Percentiles rank a stretch among this genome's conserved stretches.
Conservation (phyloP, 2,888 invertebrate genomes). For the Drosophila rubida region DNA sequence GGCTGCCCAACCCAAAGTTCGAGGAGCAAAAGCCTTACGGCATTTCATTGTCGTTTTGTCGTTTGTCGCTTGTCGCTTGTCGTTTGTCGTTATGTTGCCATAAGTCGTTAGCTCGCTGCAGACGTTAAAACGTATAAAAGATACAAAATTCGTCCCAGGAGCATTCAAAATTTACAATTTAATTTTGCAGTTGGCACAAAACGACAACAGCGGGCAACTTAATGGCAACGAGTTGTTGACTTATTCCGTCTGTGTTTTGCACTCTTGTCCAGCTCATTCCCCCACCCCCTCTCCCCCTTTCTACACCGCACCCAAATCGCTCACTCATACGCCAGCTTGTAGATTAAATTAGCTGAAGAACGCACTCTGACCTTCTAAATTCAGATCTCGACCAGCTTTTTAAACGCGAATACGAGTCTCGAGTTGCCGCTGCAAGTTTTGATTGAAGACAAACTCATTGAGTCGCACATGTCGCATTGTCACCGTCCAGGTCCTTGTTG, state of each 20-base stretch:
- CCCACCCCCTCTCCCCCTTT: neutral
- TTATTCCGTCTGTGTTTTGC: conserved; percentile 50
- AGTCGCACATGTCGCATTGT: conserved; percentile 64
- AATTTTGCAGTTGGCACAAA: conserved; percentile 65
- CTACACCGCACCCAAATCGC: too few species aligned
- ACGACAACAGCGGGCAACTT: conserved; percentile 23
- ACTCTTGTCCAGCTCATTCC: conserved; percentile 36
- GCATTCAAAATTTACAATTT: conserved; percentile 77
- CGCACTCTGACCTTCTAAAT: conserved; percentile 51
- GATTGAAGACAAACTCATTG: conserved; percentile 59
- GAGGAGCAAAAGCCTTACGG: conserved; percentile 1
- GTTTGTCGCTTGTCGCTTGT: conserved; percentile 2
- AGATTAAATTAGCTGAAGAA: conserved; percentile 57
- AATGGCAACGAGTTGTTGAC: conserved; percentile 43
- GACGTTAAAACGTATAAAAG: conserved; percentile 67
- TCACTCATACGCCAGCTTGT: conserved; percentile 36
- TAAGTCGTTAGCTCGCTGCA: conserved; percentile 68
- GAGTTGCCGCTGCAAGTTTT: conserved; percentile 29
- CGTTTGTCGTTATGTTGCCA: conserved; percentile 37
- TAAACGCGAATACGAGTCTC: conserved; percentile 32
- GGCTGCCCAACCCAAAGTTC: conserved; percentile 46
- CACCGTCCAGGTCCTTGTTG: conserved; percentile 50
- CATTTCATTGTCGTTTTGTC: conserved; percentile 4
- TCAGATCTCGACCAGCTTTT: conserved; percentile 51
- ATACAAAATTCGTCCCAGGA: conserved; percentile 75